Base-by-base conservation (phyloP, 2,113 vertebrate genomes). In the Geothlypis trichas region DNA sequence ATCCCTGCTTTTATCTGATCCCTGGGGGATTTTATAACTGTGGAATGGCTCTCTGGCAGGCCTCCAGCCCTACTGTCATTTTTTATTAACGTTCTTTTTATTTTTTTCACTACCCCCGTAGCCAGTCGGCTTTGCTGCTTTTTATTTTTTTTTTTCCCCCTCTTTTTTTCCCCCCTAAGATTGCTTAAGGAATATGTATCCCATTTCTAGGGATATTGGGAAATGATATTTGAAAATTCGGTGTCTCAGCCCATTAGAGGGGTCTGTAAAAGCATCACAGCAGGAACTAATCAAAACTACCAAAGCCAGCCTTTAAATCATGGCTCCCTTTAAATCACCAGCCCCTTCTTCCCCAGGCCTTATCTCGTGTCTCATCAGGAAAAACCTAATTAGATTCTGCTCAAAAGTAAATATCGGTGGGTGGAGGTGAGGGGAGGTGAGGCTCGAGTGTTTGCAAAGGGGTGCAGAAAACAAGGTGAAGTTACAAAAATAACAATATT, bases 1-100 rank as follows among this genome's bases (percentile, higher is more conserved):
- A 95, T 97, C 95, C 58, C 12, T 4, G 89, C 95, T 93, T 97
- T 97, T 96, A 95, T 97, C 98, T 97, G 96, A 97, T 97, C 89
- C 80, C 69, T 81, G 96, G 77, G 92, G 94, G 95, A 95, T 97
- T 98, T 97, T 96, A 93, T 94, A 97, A 92, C 94, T 97, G 90
- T 95, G 80, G 75, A 98, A 97, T 95, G 96, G 77, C 79, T 83
- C 91, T 91, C 87, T 97, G 98, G 96, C 96, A 1, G 59, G 51
- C 35, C n/a, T 90, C 97, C 97, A 97, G 87, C 84, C 57, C 67
- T 37, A 27, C 95, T 97, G 96, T 98, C 97, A 94, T 87, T 94
- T 97, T 96, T 97, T 96, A 96, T 98, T 97, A 97, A 80, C 58
- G 80, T 95, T 78, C 66, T 91, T 95, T 79, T 86, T 39, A n/a